A percentile compares a stretch with the other conserved stretches of the same genome.
Evolutionary conservation across 1,140 invertebrate species (phyloP).

Genomic region (Leguminivora glycinivorella): DNA sequence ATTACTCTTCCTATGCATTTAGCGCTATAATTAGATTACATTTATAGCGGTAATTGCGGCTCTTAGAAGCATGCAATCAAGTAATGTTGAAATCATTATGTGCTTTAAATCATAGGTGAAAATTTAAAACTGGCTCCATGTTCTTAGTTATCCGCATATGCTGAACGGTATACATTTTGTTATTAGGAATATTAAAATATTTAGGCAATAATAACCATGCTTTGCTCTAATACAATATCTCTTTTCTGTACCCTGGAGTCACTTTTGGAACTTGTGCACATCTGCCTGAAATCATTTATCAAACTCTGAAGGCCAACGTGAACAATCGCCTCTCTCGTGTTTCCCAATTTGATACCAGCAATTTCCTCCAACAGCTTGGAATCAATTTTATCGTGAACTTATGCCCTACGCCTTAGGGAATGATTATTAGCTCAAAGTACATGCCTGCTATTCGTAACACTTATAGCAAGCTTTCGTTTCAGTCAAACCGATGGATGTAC

Average conservation of each 20-base stretch:
- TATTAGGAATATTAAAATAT: no score
- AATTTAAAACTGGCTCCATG: no score
- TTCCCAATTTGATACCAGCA: constrained; percentile 23
- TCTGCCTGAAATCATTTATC: neutral
- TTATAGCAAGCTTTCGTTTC: neutral
- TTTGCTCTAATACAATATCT: no score
- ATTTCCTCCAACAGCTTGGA: constrained; percentile 12
- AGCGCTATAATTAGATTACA: neutral
- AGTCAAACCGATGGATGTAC: no score
- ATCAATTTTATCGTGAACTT: constrained; percentile 24
- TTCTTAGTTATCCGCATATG: no score
- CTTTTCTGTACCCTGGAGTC: no score
- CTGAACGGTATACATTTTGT: no score
- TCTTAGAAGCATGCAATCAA: neutral
- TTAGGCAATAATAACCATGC: no score
- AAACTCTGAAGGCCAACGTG: constrained; percentile 9
- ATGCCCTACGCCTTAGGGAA: constrained; percentile 4
- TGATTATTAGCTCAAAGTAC: constrained; percentile 7
- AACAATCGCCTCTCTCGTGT: neutral
- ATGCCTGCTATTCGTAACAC: neutral
- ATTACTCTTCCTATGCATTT: neutral
- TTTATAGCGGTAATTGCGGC: neutral
- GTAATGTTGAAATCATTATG: neutral
- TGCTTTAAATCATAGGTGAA: no score
- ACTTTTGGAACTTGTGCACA: neutral